phyloP scores from a whole-genome alignment of 2,888 invertebrate species.

The Epinotia demarniana region DNA sequence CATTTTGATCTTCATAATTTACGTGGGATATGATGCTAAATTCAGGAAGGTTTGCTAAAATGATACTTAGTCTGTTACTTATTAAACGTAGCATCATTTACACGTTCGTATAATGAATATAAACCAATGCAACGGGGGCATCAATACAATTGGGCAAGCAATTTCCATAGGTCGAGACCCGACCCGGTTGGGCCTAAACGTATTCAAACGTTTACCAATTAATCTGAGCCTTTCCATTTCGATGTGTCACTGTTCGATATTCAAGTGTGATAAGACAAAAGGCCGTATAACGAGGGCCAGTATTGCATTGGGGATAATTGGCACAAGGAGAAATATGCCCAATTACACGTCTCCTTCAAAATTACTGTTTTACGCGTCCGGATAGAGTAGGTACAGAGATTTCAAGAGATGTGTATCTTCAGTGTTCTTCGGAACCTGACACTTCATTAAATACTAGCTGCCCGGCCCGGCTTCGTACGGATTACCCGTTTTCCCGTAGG shows the following conservation, averaged over 20 bases:
- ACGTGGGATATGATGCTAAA: background rate
- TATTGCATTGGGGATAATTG: no score
- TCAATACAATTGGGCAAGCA: slow-evolving; percentile 53
- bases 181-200: slow-evolving; percentile 49
- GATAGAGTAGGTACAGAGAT: no score
- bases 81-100: slow-evolving; percentile 2
- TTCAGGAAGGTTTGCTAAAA: background rate
- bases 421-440: no score
- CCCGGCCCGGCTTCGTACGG: no score
- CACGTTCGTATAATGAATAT: slow-evolving; percentile 17
- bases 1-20: no score
- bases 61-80: background rate
- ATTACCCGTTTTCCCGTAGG: no score
- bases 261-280: background rate
- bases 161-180: slow-evolving; percentile 59
- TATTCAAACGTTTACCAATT: slow-evolving; percentile 30
- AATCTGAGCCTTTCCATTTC: background rate
- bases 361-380: no score
- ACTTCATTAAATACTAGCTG: no score
- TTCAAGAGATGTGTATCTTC: no score
- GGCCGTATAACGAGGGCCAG: background rate
- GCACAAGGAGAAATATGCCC: no score
- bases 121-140: slow-evolving; percentile 28
- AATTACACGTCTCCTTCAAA: no score
- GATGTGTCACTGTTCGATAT: slow-evolving; percentile 14